Evolutionary conservation across 2,797 vertebrate genomes (phyloP).

Genomic region (Vespertilio murinus): DNA sequence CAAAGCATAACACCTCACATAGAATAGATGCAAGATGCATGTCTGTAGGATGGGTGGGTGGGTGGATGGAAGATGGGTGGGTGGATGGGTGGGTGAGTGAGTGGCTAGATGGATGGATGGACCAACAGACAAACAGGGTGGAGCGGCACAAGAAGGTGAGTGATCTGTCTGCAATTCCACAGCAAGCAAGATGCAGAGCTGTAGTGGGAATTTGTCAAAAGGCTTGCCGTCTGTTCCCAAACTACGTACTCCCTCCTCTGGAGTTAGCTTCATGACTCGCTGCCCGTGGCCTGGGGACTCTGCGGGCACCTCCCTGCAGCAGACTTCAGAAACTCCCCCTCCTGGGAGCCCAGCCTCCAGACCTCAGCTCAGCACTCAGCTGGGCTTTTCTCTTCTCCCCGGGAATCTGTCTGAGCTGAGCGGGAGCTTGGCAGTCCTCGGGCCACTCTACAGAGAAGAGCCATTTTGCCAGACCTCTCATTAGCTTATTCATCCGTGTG

Average conservation of each 20-base stretch:
- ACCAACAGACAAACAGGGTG: accelerated
- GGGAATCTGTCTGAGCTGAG: background rate
- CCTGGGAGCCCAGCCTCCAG: background rate
- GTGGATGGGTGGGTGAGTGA: background rate
- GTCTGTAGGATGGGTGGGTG: background rate
- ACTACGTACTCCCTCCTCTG: background rate
- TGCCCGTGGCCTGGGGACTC: background rate
- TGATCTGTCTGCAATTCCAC: too few relatives aligned
- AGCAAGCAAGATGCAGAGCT: background rate
- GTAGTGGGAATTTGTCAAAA: background rate
- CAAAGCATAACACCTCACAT: background rate
- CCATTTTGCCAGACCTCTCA: constrained; percentile 70
- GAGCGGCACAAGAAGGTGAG: background rate
- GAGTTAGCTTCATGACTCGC: background rate
- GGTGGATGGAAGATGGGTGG: too few relatives aligned
- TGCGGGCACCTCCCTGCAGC: background rate
- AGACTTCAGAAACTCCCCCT: background rate
- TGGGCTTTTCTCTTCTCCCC: background rate
- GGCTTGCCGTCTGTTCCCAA: background rate
- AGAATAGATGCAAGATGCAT: background rate
- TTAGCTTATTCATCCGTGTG: constrained; percentile 73
- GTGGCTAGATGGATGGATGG: too few relatives aligned
- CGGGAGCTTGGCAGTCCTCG: constrained; percentile 5
- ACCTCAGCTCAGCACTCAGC: background rate
- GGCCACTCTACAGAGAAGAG: background rate